These are phyloP conservation scores for Astyanax mexicanus DNA, from an alignment of 2,797 vertebrate species.

Conservation along the genomic window DNA sequence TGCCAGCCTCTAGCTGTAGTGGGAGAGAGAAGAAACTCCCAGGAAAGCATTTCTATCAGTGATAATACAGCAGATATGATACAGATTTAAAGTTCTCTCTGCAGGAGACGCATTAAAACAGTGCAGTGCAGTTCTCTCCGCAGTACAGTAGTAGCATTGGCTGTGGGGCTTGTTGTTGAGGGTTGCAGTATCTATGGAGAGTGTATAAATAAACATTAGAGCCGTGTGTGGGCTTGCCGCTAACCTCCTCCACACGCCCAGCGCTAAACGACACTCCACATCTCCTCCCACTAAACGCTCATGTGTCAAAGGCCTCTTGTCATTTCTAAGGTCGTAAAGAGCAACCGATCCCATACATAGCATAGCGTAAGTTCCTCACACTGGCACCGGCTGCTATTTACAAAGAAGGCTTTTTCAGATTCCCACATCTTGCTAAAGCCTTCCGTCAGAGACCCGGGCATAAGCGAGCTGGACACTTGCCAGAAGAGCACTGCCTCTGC, in stretches of 20 bases:
- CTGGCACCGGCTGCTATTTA: constrained; percentile 37
- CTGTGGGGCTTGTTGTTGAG: constrained; percentile 42
- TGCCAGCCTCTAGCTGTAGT: constrained; percentile 24
- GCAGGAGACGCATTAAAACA: constrained; percentile 13
- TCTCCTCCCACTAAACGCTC: constrained; percentile 15
- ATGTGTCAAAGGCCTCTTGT: constrained; percentile 35
- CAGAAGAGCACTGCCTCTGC: constrained; percentile 6
- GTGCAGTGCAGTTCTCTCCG: not conserved
- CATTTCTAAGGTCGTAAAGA: constrained; percentile 54
- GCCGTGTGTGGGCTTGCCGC: constrained; percentile 25
- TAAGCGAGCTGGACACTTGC: constrained; percentile 20
- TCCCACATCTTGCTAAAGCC: constrained; percentile 1
- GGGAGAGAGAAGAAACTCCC: constrained; percentile 5
- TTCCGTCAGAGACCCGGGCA: constrained; percentile 11
- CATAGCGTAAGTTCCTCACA: constrained; percentile 31
- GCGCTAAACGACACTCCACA: constrained; percentile 28
- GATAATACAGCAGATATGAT: constrained; percentile 6
- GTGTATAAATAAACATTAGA: constrained; percentile 57
- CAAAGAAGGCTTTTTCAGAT: constrained; percentile 38
- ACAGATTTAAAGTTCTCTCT: constrained; percentile 28
- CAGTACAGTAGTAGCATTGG: constrained; percentile 18
- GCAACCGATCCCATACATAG: constrained; percentile 33
- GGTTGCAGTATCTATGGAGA: constrained; percentile 58
- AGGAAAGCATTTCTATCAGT: constrained; percentile 14
- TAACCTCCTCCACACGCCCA: constrained; percentile 22